Base-by-base conservation (phyloP, 2,113 vertebrate species). In the Elgaria multicarinata region DNA sequence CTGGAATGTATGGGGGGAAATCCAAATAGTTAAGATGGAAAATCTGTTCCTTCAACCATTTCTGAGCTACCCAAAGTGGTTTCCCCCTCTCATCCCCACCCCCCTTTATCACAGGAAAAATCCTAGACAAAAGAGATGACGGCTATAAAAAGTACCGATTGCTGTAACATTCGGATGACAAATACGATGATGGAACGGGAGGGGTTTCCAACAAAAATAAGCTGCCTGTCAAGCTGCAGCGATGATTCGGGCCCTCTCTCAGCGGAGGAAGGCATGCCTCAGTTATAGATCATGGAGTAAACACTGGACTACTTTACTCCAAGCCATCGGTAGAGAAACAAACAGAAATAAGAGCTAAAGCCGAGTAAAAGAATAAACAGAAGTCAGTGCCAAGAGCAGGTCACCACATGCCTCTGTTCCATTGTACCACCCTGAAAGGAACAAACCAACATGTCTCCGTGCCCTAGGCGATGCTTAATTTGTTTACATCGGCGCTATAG, bases 191-290 rank as follows among this genome's bases (percentile, higher is more conserved):
- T 86, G 91, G 94, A 96, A 94, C 74, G 95, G 90, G 93, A 94
- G 86, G 95, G 93, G 93, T 92, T 93, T 93, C 82, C 86, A 89
- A 93, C 92, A 93, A 96, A 96, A 96, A 94, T 93, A 94, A 96
- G 96, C 89, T 87, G 84, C 92, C 89, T 91, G 93, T 96, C 93
- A 95, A 74, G 91, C 90, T 93, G 92, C 90, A 92, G 76, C 88
- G 91, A 85, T 77, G 79, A 84, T 92, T 93, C 86, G 82, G 55
- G 44, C 14, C 0, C 78, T 67, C 20, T 91, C 86, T 90, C 79
- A 26, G 0, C 86, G 85, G 89, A 93, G 89, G 80, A 94, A 96
- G 93, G 72, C 86, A 39, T 4, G 16, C 28, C 64, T 89, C 85
- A 87, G 90, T 91, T 93, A 89, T 90, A 94, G 84, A 94, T 96